Percentiles rank a stretch among this genome's conserved stretches.
phyloP scores from a whole-genome alignment of 2,797 vertebrate species.

The Discoglossus pictus region DNA sequence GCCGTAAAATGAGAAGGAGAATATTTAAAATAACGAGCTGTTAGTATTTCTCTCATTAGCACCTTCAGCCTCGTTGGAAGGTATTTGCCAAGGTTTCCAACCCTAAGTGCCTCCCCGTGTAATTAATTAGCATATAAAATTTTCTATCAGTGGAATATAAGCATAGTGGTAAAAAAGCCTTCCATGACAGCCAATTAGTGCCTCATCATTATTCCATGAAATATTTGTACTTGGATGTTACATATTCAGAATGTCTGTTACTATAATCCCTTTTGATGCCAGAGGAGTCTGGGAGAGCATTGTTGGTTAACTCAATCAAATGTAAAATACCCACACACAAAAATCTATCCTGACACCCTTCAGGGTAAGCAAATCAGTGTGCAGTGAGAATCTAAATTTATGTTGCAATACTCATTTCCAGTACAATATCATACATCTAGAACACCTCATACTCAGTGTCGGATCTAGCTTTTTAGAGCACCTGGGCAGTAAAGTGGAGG shows the following conservation, averaged over 20 bases:
- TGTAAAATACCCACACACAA: too few species aligned
- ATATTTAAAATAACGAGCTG: slow-evolving; percentile 13
- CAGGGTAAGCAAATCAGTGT: too few species aligned
- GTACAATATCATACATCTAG: too few species aligned
- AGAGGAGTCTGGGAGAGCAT: neutral
- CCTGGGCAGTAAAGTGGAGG: too few species aligned
- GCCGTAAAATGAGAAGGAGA: slow-evolving; percentile 1
- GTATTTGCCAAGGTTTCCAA: slow-evolving; percentile 17
- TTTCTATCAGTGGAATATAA: slow-evolving; percentile 27
- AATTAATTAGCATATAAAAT: slow-evolving; percentile 8
- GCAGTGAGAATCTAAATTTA: too few species aligned
- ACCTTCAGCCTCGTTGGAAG: slow-evolving; percentile 5
- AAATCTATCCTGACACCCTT: too few species aligned
- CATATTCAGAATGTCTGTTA: neutral
- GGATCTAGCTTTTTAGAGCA: too few species aligned
- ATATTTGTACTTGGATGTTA: neutral
- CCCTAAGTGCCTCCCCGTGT: neutral
- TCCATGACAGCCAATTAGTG: slow-evolving; percentile 1
- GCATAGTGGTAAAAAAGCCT: slow-evolving; percentile 6
- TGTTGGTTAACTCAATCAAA: neutral
- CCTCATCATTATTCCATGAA: slow-evolving; percentile 2
- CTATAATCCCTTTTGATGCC: neutral
- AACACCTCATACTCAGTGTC: too few species aligned
- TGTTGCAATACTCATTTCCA: too few species aligned
- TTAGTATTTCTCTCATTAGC: slow-evolving; percentile 14